Percentiles rank a stretch among this genome's conserved stretches.
Evolutionary conservation across 1,140 invertebrate species (phyloP).

Genomic region (Stratiolaelaps scimitus): DNA sequence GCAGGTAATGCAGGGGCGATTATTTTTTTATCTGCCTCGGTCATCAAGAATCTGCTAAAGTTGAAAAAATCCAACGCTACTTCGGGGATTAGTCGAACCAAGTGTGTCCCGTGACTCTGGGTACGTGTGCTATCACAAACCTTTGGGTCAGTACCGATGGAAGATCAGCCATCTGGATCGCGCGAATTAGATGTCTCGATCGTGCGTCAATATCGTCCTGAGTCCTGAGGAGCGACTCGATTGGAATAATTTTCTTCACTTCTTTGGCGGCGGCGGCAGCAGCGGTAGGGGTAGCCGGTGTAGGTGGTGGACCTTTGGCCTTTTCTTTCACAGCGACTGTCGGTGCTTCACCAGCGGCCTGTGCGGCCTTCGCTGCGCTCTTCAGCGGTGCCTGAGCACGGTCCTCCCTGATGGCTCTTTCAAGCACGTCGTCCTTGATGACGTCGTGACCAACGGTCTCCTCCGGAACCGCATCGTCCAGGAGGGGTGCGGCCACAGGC

Average conservation of each 20-base stretch:
- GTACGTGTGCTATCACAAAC: neutral
- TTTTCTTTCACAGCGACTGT: neutral
- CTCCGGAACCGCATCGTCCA: neutral
- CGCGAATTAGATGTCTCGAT: conserved; percentile 18
- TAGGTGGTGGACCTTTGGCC: neutral
- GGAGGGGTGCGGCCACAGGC: neutral
- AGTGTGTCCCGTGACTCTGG: too few species aligned
- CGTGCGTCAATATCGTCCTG: conserved; percentile 13
- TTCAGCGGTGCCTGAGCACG: neutral
- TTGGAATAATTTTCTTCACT: conserved; percentile 1
- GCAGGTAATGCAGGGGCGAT: too few species aligned
- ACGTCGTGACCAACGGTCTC: conserved; percentile 12
- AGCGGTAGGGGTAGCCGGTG: neutral
- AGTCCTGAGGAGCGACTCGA: neutral
- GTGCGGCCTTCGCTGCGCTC: neutral
- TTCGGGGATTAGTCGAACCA: too few species aligned
- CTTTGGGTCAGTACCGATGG: neutral
- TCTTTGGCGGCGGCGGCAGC: neutral
- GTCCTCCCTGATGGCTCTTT: conserved; percentile 14
- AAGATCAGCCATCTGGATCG: conserved; percentile 1
- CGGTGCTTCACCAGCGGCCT: neutral
- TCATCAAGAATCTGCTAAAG: too few species aligned
- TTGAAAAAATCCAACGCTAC: too few species aligned
- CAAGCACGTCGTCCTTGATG: conserved; percentile 5
- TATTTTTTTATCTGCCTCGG: too few species aligned